Evolutionary conservation across 2,113 vertebrate genomes (phyloP).

Genomic region (Megaceryle torquata): DNA sequence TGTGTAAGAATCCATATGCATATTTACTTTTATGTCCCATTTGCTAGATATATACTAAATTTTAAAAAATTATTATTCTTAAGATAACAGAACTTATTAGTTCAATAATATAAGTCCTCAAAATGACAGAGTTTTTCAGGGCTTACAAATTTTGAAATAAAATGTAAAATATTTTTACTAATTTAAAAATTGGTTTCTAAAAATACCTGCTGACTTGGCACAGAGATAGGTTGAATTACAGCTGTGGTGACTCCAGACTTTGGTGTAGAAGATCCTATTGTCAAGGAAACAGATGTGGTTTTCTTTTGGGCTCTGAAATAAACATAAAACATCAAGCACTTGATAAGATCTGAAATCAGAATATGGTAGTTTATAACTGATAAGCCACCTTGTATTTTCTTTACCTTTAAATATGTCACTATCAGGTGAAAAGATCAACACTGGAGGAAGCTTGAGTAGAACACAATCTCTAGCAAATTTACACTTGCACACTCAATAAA

Average conservation of each 20-base stretch:
- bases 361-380: background rate
- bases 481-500: background rate
- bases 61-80: background rate
- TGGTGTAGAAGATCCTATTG: slow-evolving; percentile 89
- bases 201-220: slow-evolving; percentile 78
- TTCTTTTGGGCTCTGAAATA: slow-evolving; percentile 89
- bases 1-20: background rate
- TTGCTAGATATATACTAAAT: background rate
- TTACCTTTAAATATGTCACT: background rate
- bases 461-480: background rate
- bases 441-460: background rate
- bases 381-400: background rate
- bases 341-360: background rate
- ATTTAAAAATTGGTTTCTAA: background rate
- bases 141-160: background rate
- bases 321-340: background rate
- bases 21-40: background rate
- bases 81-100: background rate
- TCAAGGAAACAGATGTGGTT: slow-evolving; percentile 92
- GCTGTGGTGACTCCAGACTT: slow-evolving; percentile 87
- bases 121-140: background rate
- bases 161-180: background rate
- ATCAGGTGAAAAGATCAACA: background rate
- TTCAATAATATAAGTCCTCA: background rate
- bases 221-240: slow-evolving; percentile 89